phyloP scores from a whole-genome alignment of 2,888 invertebrate genomes.

The Lottia scabra region DNA sequence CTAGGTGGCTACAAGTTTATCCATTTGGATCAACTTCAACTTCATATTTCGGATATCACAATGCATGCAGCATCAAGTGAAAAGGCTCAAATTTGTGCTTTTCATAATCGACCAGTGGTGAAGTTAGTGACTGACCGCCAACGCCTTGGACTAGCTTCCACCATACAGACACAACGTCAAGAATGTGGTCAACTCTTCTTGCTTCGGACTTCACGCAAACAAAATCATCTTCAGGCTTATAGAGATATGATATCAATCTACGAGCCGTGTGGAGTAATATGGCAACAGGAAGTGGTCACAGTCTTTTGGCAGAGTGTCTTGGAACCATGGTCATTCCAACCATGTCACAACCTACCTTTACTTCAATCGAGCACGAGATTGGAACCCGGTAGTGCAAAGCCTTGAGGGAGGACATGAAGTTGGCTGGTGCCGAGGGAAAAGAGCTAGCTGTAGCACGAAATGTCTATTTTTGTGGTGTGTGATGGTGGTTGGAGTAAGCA shows the following conservation, averaged over 20 bases:
- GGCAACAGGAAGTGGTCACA: conserved; percentile 24
- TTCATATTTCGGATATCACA: not conserved
- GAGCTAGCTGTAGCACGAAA: conserved; percentile 23
- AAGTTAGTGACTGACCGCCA: not conserved
- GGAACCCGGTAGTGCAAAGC: conserved; percentile 17
- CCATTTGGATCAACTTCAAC: not conserved
- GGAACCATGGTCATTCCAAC: conserved; percentile 23
- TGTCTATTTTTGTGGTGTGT: conserved; percentile 27
- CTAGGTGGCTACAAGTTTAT: not conserved
- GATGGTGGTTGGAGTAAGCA: conserved; percentile 39
- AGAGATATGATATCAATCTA: conserved; percentile 28
- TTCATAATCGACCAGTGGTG: not conserved
- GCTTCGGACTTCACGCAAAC: not conserved
- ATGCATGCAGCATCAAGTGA: not conserved
- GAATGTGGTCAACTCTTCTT: conserved; percentile 9
- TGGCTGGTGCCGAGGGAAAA: conserved; percentile 26
- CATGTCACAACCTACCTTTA: conserved; percentile 17
- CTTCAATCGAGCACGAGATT: conserved; percentile 14
- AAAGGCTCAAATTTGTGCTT: not conserved
- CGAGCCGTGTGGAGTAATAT: conserved; percentile 32
- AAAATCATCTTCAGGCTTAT: not conserved
- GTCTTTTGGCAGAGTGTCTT: conserved; percentile 25
- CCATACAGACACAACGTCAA: not conserved
- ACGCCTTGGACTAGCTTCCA: not conserved
- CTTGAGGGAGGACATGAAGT: conserved; percentile 19